phyloP scores from a whole-genome alignment of 2,888 invertebrate species.

The Callyntrura guangdongensis region DNA sequence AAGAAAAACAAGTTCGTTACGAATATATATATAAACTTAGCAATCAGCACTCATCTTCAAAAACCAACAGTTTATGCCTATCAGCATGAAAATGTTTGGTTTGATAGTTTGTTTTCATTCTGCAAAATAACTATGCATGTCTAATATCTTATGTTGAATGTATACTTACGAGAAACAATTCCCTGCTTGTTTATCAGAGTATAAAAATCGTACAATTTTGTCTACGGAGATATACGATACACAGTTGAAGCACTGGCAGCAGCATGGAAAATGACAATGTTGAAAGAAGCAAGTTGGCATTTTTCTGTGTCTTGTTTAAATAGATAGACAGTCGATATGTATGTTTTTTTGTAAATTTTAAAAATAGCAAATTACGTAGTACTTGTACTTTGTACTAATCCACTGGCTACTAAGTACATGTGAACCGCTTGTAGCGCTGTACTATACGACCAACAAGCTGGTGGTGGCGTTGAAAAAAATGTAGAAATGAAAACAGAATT shows the following conservation, averaged over 20 bases:
- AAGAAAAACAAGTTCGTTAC: not conserved
- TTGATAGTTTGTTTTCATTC: not conserved
- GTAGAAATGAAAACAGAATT: not conserved
- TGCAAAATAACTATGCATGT: not conserved
- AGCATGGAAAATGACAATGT: conserved; percentile 29
- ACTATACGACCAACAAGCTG: not conserved
- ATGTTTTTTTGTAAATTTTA: conserved; percentile 66
- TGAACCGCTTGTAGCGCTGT: not conserved
- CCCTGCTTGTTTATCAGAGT: not conserved
- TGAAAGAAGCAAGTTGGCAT: conserved; percentile 25
- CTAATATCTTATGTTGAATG: not conserved
- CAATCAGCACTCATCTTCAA: not conserved
- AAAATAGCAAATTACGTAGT: conserved; percentile 78
- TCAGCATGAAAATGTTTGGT: not conserved
- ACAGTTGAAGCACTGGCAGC: not conserved
- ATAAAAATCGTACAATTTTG: not conserved
- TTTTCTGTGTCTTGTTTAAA: not conserved
- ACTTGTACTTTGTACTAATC: not conserved
- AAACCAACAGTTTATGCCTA: not conserved
- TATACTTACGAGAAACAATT: not conserved
- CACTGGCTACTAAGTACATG: conserved; percentile 1
- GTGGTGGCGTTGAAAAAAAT: conserved; percentile 14
- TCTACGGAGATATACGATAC: not conserved
- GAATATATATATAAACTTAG: not conserved
- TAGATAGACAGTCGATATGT: not conserved